Percentiles rank a stretch among this genome's conserved stretches.
These are phyloP conservation scores for Mastigias papua DNA, from an alignment of 30 jellyfish, hydroid and myxozoan species.

Conservation along the genomic window DNA sequence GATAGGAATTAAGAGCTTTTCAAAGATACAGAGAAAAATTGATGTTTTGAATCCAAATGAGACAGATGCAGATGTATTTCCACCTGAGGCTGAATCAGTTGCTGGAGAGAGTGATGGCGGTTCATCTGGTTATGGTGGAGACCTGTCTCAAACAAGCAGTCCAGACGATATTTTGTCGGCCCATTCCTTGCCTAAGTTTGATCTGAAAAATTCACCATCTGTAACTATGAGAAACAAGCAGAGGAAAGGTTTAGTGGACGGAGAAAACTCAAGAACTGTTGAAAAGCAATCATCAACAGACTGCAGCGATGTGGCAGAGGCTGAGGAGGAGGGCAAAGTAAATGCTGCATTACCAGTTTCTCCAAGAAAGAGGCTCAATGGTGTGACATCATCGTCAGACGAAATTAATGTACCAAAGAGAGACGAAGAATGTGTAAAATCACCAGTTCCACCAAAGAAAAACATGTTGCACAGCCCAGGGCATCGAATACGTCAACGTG, in stretches of 20 bases:
- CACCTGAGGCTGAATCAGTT: constrained; percentile 46
- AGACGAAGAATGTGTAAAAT: neutral
- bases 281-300: constrained; percentile 36
- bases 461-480: constrained; percentile 28
- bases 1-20: neutral
- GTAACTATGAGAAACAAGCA: constrained; percentile 48
- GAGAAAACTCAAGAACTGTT: neutral
- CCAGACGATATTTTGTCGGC: constrained; percentile 61
- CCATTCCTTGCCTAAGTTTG: constrained; percentile 34
- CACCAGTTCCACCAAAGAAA: neutral
- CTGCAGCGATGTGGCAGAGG: constrained; percentile 16
- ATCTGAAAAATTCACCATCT: constrained; percentile 57
- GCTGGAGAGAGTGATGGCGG: constrained; percentile 70
- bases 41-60: constrained; percentile 25
- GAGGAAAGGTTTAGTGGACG: constrained; percentile 45
- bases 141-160: constrained; percentile 61
- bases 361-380: constrained; percentile 65
- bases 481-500: constrained; percentile 34
- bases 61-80: constrained; percentile 65
- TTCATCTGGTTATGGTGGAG: constrained; percentile 73
- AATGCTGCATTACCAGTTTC: constrained; percentile 47
- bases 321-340: constrained; percentile 1
- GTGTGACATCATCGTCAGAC: constrained; percentile 63
- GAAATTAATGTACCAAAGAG: constrained; percentile 1
- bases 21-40: constrained; percentile 32